phyloP scores from a whole-genome alignment of 2,113 vertebrate species.

The Lophochroa leadbeateri region DNA sequence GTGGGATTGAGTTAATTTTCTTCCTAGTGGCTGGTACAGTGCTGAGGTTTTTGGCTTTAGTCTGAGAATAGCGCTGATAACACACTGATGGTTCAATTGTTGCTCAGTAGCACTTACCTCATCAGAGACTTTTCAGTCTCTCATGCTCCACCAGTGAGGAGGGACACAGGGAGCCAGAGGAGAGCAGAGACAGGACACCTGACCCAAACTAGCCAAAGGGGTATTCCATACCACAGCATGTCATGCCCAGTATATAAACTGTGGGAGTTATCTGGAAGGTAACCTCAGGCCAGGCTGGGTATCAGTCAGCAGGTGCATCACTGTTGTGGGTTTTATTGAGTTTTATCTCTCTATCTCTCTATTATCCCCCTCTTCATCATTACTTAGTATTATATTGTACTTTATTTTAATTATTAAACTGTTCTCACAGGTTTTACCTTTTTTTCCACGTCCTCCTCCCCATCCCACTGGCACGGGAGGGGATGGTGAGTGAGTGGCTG shows the following conservation, averaged over 20 bases:
- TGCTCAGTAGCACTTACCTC: background rate
- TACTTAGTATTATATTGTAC: background rate
- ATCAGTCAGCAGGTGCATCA: background rate
- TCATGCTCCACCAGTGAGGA: background rate
- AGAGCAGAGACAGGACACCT: background rate
- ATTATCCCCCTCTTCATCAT: background rate
- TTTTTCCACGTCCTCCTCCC: background rate
- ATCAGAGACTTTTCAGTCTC: background rate
- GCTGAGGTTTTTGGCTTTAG: background rate
- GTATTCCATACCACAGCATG: background rate
- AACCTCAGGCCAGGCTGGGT: background rate
- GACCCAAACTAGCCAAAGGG: background rate
- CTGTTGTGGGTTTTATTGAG: background rate
- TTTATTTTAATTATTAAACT: background rate
- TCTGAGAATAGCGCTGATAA: background rate
- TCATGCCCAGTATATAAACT: background rate
- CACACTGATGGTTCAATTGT: background rate
- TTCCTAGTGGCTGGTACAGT: background rate
- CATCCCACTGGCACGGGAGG: background rate
- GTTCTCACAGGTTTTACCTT: background rate
- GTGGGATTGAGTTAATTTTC: background rate
- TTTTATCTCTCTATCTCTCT: background rate
- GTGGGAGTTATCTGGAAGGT: background rate
- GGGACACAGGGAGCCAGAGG: background rate
- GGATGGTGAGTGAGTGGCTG: background rate